Evolutionary conservation across 2,888 invertebrate genomes (phyloP), one percentile per base, ranked within the genome.

Genomic region (Brenthis daphne): DNA sequence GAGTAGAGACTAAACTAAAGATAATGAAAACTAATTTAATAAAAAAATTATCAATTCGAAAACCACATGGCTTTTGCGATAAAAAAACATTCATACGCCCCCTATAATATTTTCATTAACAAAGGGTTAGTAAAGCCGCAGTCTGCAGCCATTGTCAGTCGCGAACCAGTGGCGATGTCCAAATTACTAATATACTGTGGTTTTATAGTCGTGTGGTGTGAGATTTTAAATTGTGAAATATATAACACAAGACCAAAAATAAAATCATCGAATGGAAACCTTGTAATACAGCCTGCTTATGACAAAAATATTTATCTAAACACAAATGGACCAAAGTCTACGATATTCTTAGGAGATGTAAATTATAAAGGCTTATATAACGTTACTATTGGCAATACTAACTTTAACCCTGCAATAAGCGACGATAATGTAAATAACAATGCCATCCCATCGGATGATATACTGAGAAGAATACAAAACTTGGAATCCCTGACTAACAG

Each of bases 251-350:
- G 92, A 66, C 88, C 92, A 1, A 89, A 86, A 79, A 82, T 94
- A 95, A 77, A 93, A 93, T 81, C 89, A 47, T 75, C 77, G 2
- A 94, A 97, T 91, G 98, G 98, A 56, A 95, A 98, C 86, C 93
- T 99, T 37, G 94, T 96, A 74, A 94, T 99, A 68, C 94, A 96
- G 79, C 95, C 97, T 33, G 97, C 96, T 0, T 90, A 93, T 65
- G 95, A 96, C 79, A 96, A 95, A 82, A 97, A 96, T 84, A 96
- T 98, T 65, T 95, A 96, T 54, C 94, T 98, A 75, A 89, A 93
- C 55, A 93, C 96, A 0, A 94, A 94, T 57, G 96, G 96, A 64
- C 94, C 93, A 5, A 96, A 97, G 57, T 94, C 93, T 53, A 91
- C 83, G 43, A 89, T 98, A 56, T 95, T 94, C 71, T 87, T 97